These are phyloP conservation scores for Bugula neritina DNA, from an alignment of 2,888 invertebrate genomes.

Conservation along the genomic window DNA sequence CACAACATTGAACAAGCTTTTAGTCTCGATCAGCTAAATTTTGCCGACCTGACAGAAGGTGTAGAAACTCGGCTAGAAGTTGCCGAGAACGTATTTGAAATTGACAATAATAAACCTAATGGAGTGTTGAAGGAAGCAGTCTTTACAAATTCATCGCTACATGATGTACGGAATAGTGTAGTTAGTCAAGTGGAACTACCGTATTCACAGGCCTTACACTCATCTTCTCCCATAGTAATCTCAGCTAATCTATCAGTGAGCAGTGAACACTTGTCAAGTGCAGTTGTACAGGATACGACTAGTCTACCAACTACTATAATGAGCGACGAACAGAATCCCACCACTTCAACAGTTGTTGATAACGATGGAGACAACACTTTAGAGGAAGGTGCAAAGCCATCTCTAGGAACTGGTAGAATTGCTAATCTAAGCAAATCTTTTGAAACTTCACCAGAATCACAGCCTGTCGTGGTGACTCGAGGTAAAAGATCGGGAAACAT, in stretches of 20 bases:
- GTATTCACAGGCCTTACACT: not conserved
- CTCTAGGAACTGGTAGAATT: not conserved
- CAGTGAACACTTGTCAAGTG: not conserved
- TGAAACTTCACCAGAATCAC: not conserved
- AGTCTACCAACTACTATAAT: no score
- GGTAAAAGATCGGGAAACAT: not conserved
- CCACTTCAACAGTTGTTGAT: not conserved
- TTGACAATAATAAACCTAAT: not conserved
- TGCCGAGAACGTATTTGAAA: not conserved
- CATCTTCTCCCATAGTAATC: not conserved
- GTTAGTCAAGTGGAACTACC: conserved; percentile 8
- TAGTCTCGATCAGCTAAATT: not conserved
- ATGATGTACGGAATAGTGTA: not conserved
- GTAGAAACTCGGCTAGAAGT: not conserved
- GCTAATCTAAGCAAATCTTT: conserved; percentile 13
- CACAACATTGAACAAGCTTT: not conserved
- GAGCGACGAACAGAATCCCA: no score
- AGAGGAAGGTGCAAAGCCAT: conserved; percentile 14
- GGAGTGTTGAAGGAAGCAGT: not conserved
- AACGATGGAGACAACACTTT: not conserved
- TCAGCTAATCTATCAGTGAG: not conserved
- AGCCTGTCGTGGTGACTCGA: not conserved
- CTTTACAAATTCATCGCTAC: not conserved
- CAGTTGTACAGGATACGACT: not conserved
- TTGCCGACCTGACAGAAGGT: not conserved